A percentile compares a stretch with the other conserved stretches of the same genome.
These are phyloP conservation scores for Hipposideros larvatus DNA, from an alignment of 2,797 vertebrate species.

Conservation along the genomic window DNA sequence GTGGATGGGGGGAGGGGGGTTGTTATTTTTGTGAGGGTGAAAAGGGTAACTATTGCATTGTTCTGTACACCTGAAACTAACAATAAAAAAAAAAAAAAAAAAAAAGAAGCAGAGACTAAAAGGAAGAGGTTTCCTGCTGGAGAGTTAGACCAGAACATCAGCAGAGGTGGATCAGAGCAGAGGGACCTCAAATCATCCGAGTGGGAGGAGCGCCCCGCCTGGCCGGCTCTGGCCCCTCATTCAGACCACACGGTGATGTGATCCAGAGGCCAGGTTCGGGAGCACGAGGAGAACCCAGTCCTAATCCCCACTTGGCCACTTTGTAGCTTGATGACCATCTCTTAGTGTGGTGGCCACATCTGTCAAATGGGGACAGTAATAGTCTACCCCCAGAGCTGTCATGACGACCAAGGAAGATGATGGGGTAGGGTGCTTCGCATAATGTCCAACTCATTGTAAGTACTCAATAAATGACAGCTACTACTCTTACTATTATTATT, in stretches of 20 bases:
- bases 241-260: background rate
- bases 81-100: too few species aligned
- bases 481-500: background rate
- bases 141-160: background rate
- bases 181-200: accelerated
- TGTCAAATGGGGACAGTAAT: background rate
- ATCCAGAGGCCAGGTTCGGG: background rate
- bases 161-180: background rate
- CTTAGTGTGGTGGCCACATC: background rate
- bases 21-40: too few species aligned
- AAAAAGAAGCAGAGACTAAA: background rate
- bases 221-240: background rate
- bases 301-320: background rate
- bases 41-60: too few species aligned
- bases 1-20: too few species aligned
- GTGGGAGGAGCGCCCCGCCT: background rate
- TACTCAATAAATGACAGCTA: background rate
- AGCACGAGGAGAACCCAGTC: background rate
- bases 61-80: too few species aligned
- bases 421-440: background rate
- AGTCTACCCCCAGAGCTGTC: background rate
- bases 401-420: background rate
- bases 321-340: background rate
- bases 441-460: too few species aligned
- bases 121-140: background rate